Conservation (phyloP, 2,888 invertebrate species). For the Xylota sylvarum region DNA sequence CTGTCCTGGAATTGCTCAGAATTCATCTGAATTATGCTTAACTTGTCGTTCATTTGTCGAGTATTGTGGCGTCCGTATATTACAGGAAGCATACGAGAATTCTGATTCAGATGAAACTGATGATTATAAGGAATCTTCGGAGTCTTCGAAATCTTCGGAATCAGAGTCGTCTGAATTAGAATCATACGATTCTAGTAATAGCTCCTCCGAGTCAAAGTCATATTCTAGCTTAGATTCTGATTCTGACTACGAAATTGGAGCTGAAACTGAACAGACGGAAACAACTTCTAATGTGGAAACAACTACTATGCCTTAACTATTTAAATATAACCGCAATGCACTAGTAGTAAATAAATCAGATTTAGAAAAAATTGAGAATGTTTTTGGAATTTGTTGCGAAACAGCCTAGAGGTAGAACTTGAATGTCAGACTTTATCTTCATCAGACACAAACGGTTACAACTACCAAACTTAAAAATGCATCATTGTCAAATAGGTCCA, state of each 20-base stretch:
- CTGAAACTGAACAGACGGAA: not conserved
- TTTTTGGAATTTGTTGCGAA: no score
- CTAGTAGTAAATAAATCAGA: no score
- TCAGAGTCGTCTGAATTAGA: no score
- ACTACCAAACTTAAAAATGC: no score
- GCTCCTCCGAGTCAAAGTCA: not conserved
- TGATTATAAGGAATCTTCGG: not conserved
- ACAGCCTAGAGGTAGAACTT: no score
- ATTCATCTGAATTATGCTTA: not conserved
- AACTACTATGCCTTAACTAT: not conserved
- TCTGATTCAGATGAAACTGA: not conserved
- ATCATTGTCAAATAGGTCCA: no score
- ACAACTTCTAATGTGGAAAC: not conserved
- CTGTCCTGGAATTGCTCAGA: not conserved
- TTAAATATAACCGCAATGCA: no score
- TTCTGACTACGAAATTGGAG: not conserved
- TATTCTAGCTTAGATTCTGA: not conserved
- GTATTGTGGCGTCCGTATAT: not conserved
- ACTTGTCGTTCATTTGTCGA: not conserved
- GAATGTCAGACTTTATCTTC: no score
- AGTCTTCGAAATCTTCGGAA: not conserved
- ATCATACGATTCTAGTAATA: no score
- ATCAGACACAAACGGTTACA: no score
- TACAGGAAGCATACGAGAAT: not conserved
- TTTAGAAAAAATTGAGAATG: no score